Evolutionary conservation across 1,140 invertebrate genomes (phyloP).

Genomic region (Sminthurides bifidus): DNA sequence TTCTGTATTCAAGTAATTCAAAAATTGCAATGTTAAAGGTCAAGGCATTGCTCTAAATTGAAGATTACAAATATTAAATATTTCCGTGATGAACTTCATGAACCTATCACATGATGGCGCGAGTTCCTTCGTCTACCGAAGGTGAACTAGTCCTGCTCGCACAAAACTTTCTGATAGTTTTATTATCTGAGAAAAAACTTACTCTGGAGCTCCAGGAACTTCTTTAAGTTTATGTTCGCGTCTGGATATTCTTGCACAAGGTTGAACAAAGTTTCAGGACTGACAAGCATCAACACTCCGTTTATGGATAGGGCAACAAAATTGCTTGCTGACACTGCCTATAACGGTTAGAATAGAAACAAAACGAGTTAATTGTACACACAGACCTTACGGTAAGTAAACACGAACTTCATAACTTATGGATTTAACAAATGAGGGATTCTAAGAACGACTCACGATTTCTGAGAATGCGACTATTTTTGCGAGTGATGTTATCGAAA

Average conservation of each 20-base stretch:
- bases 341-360: background rate
- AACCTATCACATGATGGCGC: background rate
- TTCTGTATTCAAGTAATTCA: background rate
- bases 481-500: background rate
- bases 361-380: background rate
- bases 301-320: constrained; percentile 2
- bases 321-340: background rate
- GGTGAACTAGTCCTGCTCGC: no score
- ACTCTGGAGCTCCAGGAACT: background rate
- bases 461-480: constrained; percentile 6
- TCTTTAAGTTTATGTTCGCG: background rate
- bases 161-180: no score
- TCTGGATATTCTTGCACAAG: background rate
- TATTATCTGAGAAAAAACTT: no score
- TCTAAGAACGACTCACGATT: background rate
- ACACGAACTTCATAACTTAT: background rate
- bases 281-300: background rate
- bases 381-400: background rate
- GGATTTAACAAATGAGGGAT: background rate
- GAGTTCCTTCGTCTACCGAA: no score
- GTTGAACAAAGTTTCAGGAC: background rate
- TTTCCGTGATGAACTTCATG: background rate
- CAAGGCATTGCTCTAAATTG: background rate
- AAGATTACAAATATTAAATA: background rate
- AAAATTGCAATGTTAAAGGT: background rate